Evolutionary conservation across 1,140 invertebrate genomes (phyloP).

Genomic region (Gryllus bimaculatus): DNA sequence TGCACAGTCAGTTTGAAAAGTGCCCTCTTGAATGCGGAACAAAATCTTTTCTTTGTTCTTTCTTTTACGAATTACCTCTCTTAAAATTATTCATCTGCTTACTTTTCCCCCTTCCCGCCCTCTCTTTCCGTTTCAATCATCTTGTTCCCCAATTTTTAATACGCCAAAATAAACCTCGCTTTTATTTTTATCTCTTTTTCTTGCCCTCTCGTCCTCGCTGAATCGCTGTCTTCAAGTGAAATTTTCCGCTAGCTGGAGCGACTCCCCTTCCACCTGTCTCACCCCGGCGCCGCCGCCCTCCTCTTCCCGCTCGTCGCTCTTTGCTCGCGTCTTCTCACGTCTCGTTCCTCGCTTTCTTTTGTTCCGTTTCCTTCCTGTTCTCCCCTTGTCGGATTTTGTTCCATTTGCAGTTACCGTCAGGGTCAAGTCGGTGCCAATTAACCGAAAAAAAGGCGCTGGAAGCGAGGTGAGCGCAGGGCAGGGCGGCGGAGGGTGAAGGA

Average conservation of each 20-base stretch:
- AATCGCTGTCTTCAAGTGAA: constrained; percentile 7
- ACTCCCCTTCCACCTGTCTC: neutral
- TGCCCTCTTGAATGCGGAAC: neutral
- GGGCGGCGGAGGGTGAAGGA: neutral
- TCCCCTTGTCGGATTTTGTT: constrained; percentile 6
- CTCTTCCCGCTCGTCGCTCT: neutral
- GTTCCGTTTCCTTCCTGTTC: neutral
- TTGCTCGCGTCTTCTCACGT: neutral
- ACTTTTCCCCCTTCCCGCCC: neutral
- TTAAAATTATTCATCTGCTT: constrained; percentile 12
- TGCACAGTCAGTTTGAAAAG: neutral
- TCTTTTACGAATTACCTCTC: constrained; percentile 7
- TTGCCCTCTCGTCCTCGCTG: neutral
- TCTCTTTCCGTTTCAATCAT: constrained; percentile 13
- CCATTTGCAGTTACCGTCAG: constrained; percentile 17
- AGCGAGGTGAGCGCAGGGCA: neutral
- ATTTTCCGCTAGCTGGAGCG: constrained; percentile 16
- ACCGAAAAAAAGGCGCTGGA: constrained; percentile 6
- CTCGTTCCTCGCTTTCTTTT: constrained; percentile 2
- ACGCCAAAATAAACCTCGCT: constrained; percentile 8
- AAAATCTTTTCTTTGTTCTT: constrained; percentile 6
- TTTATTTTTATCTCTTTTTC: constrained; percentile 13
- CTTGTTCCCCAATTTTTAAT: constrained; percentile 13
- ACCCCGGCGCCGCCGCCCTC: neutral
- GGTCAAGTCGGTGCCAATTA: constrained; percentile 19